phyloP scores from a whole-genome alignment of 1,140 invertebrate species.

The Macrobrachium rosenbergii region DNA sequence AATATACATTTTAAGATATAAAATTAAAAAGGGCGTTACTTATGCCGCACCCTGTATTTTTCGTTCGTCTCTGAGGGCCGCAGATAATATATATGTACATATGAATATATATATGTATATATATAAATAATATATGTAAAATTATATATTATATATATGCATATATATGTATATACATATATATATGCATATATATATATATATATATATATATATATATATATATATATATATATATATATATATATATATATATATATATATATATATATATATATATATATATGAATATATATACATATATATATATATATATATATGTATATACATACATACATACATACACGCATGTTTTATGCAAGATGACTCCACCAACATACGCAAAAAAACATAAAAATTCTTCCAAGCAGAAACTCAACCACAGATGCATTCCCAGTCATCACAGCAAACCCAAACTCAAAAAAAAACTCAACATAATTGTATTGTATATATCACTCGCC shows the following conservation, averaged over 20 bases:
- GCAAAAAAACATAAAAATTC: no score
- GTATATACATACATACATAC: neutral
- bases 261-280: slow-evolving; percentile 21
- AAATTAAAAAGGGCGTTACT: no score
- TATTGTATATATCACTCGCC: no score
- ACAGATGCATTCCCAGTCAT: no score
- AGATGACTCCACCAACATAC: no score
- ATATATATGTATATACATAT: neutral
- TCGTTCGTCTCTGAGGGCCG: no score
- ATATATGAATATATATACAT: neutral
- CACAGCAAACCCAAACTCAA: no score
- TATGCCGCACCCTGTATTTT: no score
- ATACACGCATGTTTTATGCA: neutral
- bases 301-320: neutral
- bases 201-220: neutral
- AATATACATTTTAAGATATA: no score
- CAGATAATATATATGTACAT: slow-evolving; percentile 1
- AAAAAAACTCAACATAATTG: no score
- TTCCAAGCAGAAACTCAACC: no score
- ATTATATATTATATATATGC: neutral
- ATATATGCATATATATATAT: neutral
- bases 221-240: neutral
- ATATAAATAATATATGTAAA: slow-evolving; percentile 14
- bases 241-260: slow-evolving; percentile 8
- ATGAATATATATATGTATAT: slow-evolving; percentile 21